Evolutionary conservation across 2,888 invertebrate genomes (phyloP).

Genomic region (Nephrotoma guestfalica): DNA sequence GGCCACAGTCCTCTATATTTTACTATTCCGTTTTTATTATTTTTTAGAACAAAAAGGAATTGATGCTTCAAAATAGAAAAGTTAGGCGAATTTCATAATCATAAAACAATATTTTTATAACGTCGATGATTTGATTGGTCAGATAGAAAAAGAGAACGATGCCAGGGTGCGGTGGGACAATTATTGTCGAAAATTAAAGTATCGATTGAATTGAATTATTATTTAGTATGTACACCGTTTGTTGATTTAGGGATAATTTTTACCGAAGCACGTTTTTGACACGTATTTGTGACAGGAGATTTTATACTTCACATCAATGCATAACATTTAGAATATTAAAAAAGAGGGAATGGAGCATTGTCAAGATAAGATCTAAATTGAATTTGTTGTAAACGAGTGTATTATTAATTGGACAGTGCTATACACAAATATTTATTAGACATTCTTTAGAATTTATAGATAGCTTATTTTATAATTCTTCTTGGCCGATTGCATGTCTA

Average conservation of each 20-base stretch:
- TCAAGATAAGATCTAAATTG: neutral
- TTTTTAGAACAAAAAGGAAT: neutral
- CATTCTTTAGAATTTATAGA: too few relatives aligned
- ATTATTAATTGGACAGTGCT: too few relatives aligned
- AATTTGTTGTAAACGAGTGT: neutral
- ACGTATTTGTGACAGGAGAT: neutral
- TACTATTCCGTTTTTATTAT: neutral
- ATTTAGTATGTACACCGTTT: neutral
- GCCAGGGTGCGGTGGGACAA: neutral
- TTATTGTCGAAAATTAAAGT: neutral
- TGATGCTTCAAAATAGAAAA: neutral
- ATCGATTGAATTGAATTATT: neutral
- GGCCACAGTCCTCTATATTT: too few relatives aligned
- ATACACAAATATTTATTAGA: too few relatives aligned
- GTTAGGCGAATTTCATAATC: neutral
- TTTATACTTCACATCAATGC: too few relatives aligned
- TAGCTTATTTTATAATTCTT: too few relatives aligned
- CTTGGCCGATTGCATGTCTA: too few relatives aligned
- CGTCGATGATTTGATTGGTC: neutral
- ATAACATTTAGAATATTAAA: too few relatives aligned
- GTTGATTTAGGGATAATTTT: neutral
- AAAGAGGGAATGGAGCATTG: neutral
- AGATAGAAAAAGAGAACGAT: neutral
- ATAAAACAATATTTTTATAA: neutral
- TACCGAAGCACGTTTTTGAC: neutral